These are phyloP conservation scores for Amblyraja radiata DNA, from an alignment of 2,797 vertebrate genomes.

Conservation along the genomic window DNA sequence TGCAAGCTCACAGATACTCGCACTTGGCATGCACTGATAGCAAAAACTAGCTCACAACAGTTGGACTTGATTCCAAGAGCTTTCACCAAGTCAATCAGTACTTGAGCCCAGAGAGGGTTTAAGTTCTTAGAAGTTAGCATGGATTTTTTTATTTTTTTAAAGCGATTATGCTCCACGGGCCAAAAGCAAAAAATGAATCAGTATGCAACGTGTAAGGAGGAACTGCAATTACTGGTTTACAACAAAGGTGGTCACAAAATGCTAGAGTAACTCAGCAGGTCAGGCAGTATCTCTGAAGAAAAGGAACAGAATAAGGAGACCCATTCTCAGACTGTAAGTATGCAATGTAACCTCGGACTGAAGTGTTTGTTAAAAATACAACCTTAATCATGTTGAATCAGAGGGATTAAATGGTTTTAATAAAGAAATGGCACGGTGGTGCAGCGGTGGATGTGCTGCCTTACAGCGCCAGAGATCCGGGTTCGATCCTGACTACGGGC, in stretches of 20 bases:
- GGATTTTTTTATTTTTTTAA: background rate
- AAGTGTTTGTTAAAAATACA: background rate
- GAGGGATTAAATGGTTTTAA: background rate
- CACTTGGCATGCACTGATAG: background rate
- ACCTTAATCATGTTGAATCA: slow-evolving; percentile 3
- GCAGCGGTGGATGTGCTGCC: too few relatives aligned
- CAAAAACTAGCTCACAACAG: background rate
- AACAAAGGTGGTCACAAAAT: too few relatives aligned
- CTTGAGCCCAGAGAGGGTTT: background rate
- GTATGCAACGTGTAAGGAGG: background rate
- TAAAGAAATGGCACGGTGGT: too few relatives aligned
- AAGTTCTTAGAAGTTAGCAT: background rate
- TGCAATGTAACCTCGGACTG: background rate
- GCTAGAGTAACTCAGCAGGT: too few relatives aligned
- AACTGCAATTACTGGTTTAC: too few relatives aligned
- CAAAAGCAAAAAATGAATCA: background rate
- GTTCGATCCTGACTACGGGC: too few relatives aligned
- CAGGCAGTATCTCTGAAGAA: too few relatives aligned
- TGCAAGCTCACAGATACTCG: background rate
- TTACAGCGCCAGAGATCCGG: too few relatives aligned
- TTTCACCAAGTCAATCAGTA: background rate
- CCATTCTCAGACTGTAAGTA: too few relatives aligned
- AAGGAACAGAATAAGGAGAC: too few relatives aligned
- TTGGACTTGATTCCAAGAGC: background rate
- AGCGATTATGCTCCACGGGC: background rate